phyloP scores from a whole-genome alignment of 2,888 invertebrate genomes.

The Coleophora flavipennella region DNA sequence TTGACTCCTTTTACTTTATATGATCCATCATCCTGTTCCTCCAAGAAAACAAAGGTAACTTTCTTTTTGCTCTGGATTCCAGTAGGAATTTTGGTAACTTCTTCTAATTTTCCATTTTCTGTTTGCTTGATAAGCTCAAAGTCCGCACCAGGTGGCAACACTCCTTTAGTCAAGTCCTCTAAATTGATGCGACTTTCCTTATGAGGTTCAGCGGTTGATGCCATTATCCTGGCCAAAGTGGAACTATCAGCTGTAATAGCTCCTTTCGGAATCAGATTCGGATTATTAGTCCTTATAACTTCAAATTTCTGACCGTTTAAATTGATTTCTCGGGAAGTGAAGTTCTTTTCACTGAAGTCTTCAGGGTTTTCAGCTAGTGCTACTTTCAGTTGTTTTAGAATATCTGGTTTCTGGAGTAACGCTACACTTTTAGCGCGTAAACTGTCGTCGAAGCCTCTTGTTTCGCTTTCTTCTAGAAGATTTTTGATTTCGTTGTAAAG shows the following conservation, averaged over 20 bases:
- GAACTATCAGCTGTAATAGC: constrained; percentile 64
- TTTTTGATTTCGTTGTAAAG: constrained; percentile 73
- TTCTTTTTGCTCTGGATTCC: constrained; percentile 80
- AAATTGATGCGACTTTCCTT: constrained; percentile 78
- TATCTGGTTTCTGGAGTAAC: constrained; percentile 77
- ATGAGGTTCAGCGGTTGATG: constrained; percentile 50
- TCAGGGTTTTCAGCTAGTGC: constrained; percentile 80
- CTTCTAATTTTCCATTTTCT: constrained; percentile 80
- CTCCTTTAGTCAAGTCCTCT: constrained; percentile 85
- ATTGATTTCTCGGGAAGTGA: constrained; percentile 81
- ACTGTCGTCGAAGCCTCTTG: constrained; percentile 68
- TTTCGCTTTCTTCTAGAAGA: constrained; percentile 69
- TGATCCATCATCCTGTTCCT: constrained; percentile 88
- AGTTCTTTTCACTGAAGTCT: constrained; percentile 77
- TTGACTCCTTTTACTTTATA: constrained; percentile 89
- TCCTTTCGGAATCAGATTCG: constrained; percentile 76
- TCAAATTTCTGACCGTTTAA: constrained; percentile 84
- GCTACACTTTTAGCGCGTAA: constrained; percentile 67
- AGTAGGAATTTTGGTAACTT: constrained; percentile 74
- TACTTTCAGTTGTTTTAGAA: constrained; percentile 81
- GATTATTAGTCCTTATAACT: constrained; percentile 79
- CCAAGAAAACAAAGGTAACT: constrained; percentile 88
- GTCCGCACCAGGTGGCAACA: constrained; percentile 84
- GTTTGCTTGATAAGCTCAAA: constrained; percentile 86
- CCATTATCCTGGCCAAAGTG: constrained; percentile 50